Percentiles rank a stretch among this genome's conserved stretches.
Evolutionary conservation across 2,113 vertebrate species (phyloP).

Genomic region (Chunga burmeisteri): DNA sequence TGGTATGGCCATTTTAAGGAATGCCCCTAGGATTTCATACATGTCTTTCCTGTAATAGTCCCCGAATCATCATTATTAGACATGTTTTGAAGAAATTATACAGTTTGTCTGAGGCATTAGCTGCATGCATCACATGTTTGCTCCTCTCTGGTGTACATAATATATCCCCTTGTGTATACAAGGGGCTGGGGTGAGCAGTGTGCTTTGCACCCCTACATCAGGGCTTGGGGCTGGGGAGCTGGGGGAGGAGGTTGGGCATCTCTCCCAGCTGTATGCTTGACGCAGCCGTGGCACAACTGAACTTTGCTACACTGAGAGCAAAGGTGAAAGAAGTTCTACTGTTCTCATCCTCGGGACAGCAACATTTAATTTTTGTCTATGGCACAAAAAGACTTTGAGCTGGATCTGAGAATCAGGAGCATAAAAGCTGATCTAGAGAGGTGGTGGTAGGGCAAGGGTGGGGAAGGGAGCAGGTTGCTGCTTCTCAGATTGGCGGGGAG

Average conservation of each 20-base stretch:
- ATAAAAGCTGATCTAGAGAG: background rate
- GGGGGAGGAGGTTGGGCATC: too few relatives aligned
- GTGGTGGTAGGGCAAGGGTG: background rate
- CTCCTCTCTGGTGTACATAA: background rate
- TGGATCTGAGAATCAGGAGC: background rate
- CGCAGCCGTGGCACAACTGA: rapidly evolving
- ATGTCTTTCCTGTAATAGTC: background rate
- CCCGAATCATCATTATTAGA: background rate
- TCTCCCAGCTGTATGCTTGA: background rate
- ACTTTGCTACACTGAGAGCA: background rate
- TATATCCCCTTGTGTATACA: rapidly evolving
- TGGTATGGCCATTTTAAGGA: background rate
- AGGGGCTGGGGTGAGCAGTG: background rate
- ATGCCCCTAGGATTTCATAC: background rate
- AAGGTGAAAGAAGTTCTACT: background rate
- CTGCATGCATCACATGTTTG: too few relatives aligned
- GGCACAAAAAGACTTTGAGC: background rate
- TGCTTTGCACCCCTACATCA: background rate
- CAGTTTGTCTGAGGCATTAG: background rate
- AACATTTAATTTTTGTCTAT: background rate
- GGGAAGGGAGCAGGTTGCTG: rapidly evolving
- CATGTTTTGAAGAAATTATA: background rate
- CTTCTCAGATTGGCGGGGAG: background rate
- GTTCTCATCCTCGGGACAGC: background rate
- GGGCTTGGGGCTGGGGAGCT: background rate